Evolutionary conservation across 2,888 invertebrate genomes (phyloP).

Genomic region (Masnerella sp.): DNA sequence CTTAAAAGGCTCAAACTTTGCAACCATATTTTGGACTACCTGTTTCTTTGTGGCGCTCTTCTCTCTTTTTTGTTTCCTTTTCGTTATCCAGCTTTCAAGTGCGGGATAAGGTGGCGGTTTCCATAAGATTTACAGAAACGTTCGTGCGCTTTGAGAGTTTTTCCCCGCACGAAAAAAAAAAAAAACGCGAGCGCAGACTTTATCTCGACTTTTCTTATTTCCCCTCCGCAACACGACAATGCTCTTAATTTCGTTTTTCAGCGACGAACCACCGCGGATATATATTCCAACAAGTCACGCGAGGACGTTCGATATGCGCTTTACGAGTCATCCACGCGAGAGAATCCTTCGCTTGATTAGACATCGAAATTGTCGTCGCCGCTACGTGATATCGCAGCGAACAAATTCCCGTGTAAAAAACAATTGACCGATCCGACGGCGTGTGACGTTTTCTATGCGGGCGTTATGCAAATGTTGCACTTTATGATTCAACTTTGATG

Average conservation of each 20-base stretch:
- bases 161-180: slow-evolving; percentile 37
- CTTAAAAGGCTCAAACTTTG: not conserved
- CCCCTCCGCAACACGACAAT: slow-evolving; percentile 72
- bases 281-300: slow-evolving; percentile 56
- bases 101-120: slow-evolving; percentile 56
- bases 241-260: slow-evolving; percentile 74
- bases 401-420: slow-evolving; percentile 40
- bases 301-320: slow-evolving; percentile 54
- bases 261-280: slow-evolving; percentile 51
- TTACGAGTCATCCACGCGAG: slow-evolving; percentile 49
- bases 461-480: too few species aligned
- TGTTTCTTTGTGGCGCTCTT: slow-evolving; percentile 26
- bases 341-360: slow-evolving; percentile 62
- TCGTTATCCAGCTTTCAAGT: slow-evolving; percentile 55
- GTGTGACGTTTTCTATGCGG: not conserved
- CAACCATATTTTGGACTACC: slow-evolving; percentile 16
- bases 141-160: slow-evolving; percentile 47
- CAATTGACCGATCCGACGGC: slow-evolving; percentile 32
- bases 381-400: slow-evolving; percentile 24
- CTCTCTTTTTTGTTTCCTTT: slow-evolving; percentile 22
- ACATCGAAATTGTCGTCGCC: slow-evolving; percentile 62
- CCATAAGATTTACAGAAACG: slow-evolving; percentile 60
- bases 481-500: too few species aligned
- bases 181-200: slow-evolving; percentile 56
- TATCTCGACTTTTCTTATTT: slow-evolving; percentile 73